A percentile compares a stretch with the other conserved stretches of the same genome.
phyloP scores from a whole-genome alignment of 2,888 invertebrate species.

The Acrobasis consociella region DNA sequence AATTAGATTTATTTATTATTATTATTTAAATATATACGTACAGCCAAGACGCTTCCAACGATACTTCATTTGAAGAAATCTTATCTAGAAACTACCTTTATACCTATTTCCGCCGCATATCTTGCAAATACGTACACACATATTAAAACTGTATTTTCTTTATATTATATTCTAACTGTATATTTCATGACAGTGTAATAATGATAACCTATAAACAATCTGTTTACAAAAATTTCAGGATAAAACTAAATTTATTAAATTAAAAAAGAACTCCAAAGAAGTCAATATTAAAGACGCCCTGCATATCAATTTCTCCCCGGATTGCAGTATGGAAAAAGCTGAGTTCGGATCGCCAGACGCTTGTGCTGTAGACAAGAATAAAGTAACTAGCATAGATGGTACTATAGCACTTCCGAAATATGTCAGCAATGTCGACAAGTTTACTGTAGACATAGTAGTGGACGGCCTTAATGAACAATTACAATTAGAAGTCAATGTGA shows the following conservation, averaged over 20 bases:
- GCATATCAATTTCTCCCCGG: slow-evolving; percentile 73
- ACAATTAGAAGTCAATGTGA: slow-evolving; percentile 85
- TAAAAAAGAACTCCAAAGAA: slow-evolving; percentile 44
- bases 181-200: no score
- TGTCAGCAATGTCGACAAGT: slow-evolving; percentile 64
- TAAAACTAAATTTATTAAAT: slow-evolving; percentile 48
- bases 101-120: no score
- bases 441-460: slow-evolving; percentile 85
- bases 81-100: no score
- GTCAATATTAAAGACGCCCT: slow-evolving; percentile 39
- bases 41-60: no score
- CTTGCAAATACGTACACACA: no score
- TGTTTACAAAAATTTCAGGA: background rate
- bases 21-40: no score
- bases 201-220: no score
- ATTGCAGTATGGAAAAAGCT: slow-evolving; percentile 41
- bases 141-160: no score
- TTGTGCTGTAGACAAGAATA: slow-evolving; percentile 44
- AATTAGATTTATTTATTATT: no score
- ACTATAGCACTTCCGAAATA: slow-evolving; percentile 84
- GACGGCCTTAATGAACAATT: slow-evolving; percentile 88
- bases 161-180: no score
- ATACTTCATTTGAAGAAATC: no score
- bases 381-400: slow-evolving; percentile 63
- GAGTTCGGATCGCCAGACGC: background rate